phyloP scores from a whole-genome alignment of 2,888 invertebrate species.

The Nowickia ferox region DNA sequence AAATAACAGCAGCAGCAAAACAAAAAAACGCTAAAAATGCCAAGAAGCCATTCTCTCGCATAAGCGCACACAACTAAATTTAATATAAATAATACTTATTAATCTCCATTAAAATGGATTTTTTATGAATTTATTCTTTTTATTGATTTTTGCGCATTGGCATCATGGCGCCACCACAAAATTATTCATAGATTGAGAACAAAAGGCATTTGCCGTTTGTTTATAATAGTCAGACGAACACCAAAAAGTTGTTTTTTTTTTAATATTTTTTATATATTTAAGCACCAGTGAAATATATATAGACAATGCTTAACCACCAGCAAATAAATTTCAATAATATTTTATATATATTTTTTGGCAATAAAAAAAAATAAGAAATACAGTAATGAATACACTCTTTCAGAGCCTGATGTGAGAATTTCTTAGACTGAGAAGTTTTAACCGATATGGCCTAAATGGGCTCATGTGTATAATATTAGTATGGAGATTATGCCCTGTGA shows the following conservation, averaged over 20 bases:
- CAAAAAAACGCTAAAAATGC: background rate
- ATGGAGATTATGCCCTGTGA: no score
- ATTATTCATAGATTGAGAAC: constrained; percentile 22
- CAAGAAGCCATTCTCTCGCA: constrained; percentile 12
- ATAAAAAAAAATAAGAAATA: no score
- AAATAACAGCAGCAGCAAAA: background rate
- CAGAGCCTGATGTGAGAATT: no score
- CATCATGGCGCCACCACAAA: constrained; percentile 75
- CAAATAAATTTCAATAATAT: no score
- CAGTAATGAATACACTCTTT: no score
- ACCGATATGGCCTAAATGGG: no score
- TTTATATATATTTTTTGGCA: background rate
- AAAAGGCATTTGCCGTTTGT: constrained; percentile 6
- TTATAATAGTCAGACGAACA: background rate
- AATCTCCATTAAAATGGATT: constrained; percentile 81
- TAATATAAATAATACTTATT: constrained; percentile 73
- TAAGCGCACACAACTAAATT: background rate
- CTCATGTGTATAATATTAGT: no score
- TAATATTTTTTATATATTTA: background rate
- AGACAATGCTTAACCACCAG: no score
- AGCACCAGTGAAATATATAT: no score
- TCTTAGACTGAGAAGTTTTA: no score
- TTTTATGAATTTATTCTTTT: constrained; percentile 77
- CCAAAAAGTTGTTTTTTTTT: background rate
- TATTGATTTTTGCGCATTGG: constrained; percentile 70